Conservation (phyloP, 2,113 vertebrate species). For the Leptocoma aspasia region DNA sequence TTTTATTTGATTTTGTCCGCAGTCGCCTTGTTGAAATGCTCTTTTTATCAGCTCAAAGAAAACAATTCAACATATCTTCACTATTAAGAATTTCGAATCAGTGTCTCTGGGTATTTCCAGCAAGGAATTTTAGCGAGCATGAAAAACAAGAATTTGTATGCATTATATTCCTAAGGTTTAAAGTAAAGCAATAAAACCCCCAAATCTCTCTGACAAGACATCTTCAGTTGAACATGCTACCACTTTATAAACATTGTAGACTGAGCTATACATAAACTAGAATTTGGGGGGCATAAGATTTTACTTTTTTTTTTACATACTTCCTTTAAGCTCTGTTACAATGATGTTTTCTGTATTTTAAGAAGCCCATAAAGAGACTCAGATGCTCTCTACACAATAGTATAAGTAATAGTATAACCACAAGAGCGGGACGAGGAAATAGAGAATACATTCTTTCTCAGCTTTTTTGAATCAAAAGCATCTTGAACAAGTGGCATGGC, state of each 20-base stretch:
- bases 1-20: not conserved
- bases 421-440: not conserved
- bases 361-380: not conserved
- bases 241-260: not conserved
- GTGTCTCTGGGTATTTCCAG: not conserved
- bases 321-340: not conserved
- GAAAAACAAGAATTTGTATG: not conserved
- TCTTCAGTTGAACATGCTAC: not conserved
- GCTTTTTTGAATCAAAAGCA: not conserved
- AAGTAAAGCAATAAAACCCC: not conserved
- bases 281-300: not conserved
- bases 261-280: not conserved
- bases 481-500: not conserved
- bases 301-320: not conserved
- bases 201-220: not conserved
- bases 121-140: not conserved
- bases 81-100: not conserved
- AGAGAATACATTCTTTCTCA: not conserved
- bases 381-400: not conserved
- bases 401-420: fast-evolving
- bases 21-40: not conserved
- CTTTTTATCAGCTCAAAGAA: not conserved
- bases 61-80: not conserved
- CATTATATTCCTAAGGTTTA: not conserved
- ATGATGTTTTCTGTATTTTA: not conserved